These are phyloP conservation scores for Conger conger DNA, from an alignment of 2,113 vertebrate species.

Conservation along the genomic window DNA sequence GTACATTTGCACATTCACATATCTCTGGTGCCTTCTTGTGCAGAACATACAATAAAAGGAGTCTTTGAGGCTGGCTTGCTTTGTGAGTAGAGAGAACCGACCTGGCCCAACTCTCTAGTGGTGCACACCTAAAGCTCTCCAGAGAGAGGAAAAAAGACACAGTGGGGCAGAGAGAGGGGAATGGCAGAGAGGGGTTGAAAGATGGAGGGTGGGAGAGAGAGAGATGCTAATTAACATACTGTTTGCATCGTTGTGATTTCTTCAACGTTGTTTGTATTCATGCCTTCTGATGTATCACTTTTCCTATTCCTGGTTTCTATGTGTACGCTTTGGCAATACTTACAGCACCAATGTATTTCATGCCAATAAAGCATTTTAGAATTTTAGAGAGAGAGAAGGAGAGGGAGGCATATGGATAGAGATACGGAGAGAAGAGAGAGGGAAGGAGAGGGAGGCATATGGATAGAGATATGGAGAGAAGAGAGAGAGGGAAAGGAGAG, in stretches of 20 bases:
- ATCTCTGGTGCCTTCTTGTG: no score
- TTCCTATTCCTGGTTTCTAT: no score
- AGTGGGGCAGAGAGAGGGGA: no score
- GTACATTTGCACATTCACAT: not conserved
- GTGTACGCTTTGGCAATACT: no score
- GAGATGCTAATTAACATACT: no score
- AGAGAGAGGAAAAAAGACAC: not conserved
- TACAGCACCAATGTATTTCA: no score
- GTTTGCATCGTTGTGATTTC: no score
- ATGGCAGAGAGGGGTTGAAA: no score
- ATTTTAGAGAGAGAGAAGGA: constrained; percentile 25
- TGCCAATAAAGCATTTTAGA: no score
- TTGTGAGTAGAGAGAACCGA: not conserved
- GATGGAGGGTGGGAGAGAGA: no score
- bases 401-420: not conserved
- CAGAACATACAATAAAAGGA: not conserved
- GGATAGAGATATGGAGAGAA: not conserved
- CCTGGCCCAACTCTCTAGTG: not conserved
- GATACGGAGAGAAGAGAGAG: not conserved
- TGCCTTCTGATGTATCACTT: no score
- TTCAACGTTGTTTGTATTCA: no score
- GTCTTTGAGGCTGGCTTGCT: not conserved
- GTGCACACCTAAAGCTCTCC: not conserved
- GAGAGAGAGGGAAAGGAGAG: constrained; percentile 42
- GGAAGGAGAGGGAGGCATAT: not conserved